Conservation (phyloP, 2,113 vertebrate species). For the Oryzias melastigma region DNA sequence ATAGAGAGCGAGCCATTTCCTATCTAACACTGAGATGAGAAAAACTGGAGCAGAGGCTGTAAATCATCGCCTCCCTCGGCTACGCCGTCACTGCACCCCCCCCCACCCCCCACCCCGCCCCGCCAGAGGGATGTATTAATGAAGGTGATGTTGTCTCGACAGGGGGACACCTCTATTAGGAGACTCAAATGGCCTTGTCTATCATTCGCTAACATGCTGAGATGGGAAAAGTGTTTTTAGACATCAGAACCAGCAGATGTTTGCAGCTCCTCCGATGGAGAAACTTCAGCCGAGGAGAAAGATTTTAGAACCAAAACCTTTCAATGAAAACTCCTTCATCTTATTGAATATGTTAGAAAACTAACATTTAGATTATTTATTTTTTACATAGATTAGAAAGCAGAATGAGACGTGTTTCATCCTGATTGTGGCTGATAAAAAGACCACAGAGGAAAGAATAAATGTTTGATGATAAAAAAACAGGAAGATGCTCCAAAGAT, state of each 20-base stretch:
- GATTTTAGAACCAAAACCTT: too few relatives aligned
- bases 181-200: constrained; percentile 46
- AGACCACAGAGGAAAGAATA: too few relatives aligned
- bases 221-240: constrained; percentile 4
- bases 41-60: constrained; percentile 66
- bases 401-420: too few relatives aligned
- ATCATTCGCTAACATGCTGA: constrained; percentile 32
- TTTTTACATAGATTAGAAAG: too few relatives aligned
- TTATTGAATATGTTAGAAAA: too few relatives aligned
- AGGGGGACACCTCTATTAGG: constrained; percentile 65
- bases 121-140: constrained; percentile 55
- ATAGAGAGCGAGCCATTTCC: constrained; percentile 60
- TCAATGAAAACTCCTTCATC: too few relatives aligned
- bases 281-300: too few relatives aligned
- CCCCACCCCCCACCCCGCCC: constrained; percentile 24
- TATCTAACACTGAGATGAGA: constrained; percentile 62
- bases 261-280: too few relatives aligned
- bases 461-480: too few relatives aligned
- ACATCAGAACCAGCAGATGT: background rate
- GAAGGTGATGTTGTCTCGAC: constrained; percentile 65
- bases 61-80: constrained; percentile 67
- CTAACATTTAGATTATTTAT: too few relatives aligned
- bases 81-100: constrained; percentile 46
- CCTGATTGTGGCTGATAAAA: too few relatives aligned
- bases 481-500: too few relatives aligned